Evolutionary conservation across 2,113 vertebrate genomes (phyloP).

Genomic region (Pachyramphus minor): DNA sequence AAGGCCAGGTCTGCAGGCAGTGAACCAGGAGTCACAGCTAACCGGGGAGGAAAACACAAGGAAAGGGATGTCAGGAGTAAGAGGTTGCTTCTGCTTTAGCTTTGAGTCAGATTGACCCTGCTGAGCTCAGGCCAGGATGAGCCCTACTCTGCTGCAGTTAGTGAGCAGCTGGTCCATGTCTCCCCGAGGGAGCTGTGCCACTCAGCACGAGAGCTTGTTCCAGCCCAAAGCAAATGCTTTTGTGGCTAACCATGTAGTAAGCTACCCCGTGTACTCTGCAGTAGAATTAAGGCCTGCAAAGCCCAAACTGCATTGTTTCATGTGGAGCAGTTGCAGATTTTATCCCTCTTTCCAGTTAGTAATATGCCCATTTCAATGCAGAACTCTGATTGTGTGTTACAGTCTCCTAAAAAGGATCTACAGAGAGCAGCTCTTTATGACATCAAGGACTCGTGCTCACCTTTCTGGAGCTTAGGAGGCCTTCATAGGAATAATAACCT

Average conservation of each 20-base stretch:
- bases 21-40: rapidly evolving
- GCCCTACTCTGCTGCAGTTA: rapidly evolving
- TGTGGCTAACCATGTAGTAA: not conserved
- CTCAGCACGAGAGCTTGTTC: rapidly evolving
- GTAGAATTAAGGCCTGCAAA: not conserved
- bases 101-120: not conserved
- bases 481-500: not conserved
- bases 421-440: not conserved
- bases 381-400: not conserved
- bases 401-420: not conserved
- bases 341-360: not conserved
- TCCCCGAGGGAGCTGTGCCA: rapidly evolving
- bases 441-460: not conserved
- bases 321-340: not conserved
- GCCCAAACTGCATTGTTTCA: not conserved
- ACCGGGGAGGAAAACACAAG: not conserved
- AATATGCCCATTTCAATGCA: not conserved
- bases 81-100: not conserved
- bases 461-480: not conserved
- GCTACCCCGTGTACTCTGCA: not conserved
- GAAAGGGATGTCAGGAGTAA: not conserved
- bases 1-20: not conserved
- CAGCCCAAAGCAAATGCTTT: rapidly evolving
- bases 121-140: not conserved
- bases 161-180: not conserved